Evolutionary conservation across 2,113 vertebrate species (phyloP), one percentile per base, ranked within the genome.

Genomic region (Corythoichthys intestinalis): DNA sequence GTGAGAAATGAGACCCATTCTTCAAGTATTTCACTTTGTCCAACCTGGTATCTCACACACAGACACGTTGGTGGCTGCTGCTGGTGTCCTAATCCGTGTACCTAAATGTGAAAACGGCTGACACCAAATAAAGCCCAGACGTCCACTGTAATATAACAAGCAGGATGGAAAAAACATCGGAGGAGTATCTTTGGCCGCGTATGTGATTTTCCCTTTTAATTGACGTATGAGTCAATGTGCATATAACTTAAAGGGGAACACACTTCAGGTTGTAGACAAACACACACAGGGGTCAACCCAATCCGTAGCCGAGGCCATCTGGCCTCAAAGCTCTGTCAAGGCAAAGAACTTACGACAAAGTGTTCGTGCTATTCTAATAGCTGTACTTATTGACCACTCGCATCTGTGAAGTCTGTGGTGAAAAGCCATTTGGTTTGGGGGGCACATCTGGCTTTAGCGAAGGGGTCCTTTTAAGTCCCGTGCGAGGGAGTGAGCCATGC

Each of bases 371-470:
- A 59, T 69, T 73, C 85, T 93, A 99, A 91, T 98, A 99, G 79
- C 94, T 98, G 89, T 96, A 99, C 88, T 99, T 99, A 87, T 96
- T 98, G 81, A 96, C 93, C 74, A 94, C 93, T 91, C 95, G 94
- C 91, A 97, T 95, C 69, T 97, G 93, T 6, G 95, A 88, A 59
- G 94, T 95, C 76, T 97, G 96, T 85, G 94, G 96, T 75, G 92
- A 91, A 56, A 98, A 97, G 4, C 94, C 88, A 71, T 90, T 96
- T 75, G 97, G 96, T 92, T 99, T 99, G 81, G 96, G 96, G 80
- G 97, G 97, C 88, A 99, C 94, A 0, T 98, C 96, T 0, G 97
- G 97, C 90, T 97, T 98, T 94, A 98, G 86, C 69, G 96, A 99
- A 65, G 95, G 92, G 84, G 95, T 96, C 92, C 96, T 91, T 95